These are phyloP conservation scores for Coranthus polyacanthus DNA, from an alignment of 2,797 vertebrate species.

Conservation along the genomic window DNA sequence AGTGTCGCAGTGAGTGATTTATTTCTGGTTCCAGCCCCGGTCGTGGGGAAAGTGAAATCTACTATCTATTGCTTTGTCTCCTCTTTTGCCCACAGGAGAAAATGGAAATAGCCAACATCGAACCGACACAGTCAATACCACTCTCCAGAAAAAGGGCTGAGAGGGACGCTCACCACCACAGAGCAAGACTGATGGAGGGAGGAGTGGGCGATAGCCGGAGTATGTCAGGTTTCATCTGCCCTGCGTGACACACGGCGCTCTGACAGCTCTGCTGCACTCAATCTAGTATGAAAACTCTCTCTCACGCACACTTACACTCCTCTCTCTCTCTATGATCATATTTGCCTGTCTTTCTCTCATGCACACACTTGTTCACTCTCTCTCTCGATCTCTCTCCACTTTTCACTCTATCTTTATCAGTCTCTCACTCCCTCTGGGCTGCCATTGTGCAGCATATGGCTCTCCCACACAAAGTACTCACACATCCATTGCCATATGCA, in stretches of 20 bases:
- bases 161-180: slow-evolving; percentile 45
- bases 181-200: slow-evolving; percentile 56
- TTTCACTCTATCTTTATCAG: slow-evolving; percentile 52
- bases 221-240: slow-evolving; percentile 70
- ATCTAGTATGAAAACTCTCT: slow-evolving; percentile 28
- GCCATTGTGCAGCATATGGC: slow-evolving; percentile 73
- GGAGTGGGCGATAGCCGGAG: slow-evolving; percentile 56
- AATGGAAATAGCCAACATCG: slow-evolving; percentile 76
- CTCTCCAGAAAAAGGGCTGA: slow-evolving; percentile 64
- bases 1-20: slow-evolving; percentile 67
- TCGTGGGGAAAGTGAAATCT: slow-evolving; percentile 58
- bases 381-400: slow-evolving; percentile 39
- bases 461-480: slow-evolving; percentile 62
- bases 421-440: slow-evolving; percentile 68
- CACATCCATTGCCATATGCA: slow-evolving; percentile 46
- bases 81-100: slow-evolving; percentile 67
- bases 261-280: slow-evolving; percentile 60
- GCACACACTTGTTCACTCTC: slow-evolving; percentile 19
- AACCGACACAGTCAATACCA: slow-evolving; percentile 69
- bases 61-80: slow-evolving; percentile 65
- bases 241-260: slow-evolving; percentile 47
- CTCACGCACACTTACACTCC: slow-evolving; percentile 19
- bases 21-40: slow-evolving; percentile 50
- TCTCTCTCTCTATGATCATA: not conserved
- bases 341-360: slow-evolving; percentile 7